These are phyloP conservation scores for Scaptomyza hsui DNA, from an alignment of 1,140 invertebrate genomes.

Conservation along the genomic window DNA sequence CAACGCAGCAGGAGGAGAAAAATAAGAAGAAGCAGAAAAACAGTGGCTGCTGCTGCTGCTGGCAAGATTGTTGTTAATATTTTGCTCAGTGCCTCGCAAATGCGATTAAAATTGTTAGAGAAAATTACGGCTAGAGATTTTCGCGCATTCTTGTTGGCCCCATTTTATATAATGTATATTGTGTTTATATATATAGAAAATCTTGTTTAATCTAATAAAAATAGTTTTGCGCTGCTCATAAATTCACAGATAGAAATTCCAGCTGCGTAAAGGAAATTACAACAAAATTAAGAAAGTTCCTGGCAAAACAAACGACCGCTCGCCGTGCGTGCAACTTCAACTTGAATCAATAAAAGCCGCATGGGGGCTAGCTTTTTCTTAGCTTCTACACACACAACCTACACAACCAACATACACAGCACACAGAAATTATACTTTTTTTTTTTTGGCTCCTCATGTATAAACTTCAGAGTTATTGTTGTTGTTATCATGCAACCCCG, in stretches of 20 bases:
- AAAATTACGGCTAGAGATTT: constrained; percentile 66
- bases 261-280: constrained; percentile 77
- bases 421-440: neutral
- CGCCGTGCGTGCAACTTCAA: constrained; percentile 73
- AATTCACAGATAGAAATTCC: constrained; percentile 82
- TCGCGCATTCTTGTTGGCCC: constrained; percentile 33
- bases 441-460: constrained; percentile 12
- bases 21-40: neutral
- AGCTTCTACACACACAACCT: constrained; percentile 1
- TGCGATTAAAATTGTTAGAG: constrained; percentile 81
- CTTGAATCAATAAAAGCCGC: constrained; percentile 79
- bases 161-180: neutral
- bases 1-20: neutral
- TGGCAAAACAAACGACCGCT: constrained; percentile 33
- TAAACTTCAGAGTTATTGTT: constrained; percentile 55
- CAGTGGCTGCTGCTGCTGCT: constrained; percentile 3
- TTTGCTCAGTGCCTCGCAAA: constrained; percentile 60
- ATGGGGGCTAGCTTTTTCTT: constrained; percentile 39
- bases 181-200: constrained; percentile 10
- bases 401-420: constrained; percentile 9
- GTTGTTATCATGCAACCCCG: constrained; percentile 56
- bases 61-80: constrained; percentile 75
- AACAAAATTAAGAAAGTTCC: constrained; percentile 79
- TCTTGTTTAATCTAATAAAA: constrained; percentile 80
- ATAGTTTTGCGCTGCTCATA: constrained; percentile 77